These are phyloP conservation scores for Sycophila sp. DNA, from an alignment of 1,140 invertebrate species.

Conservation along the genomic window DNA sequence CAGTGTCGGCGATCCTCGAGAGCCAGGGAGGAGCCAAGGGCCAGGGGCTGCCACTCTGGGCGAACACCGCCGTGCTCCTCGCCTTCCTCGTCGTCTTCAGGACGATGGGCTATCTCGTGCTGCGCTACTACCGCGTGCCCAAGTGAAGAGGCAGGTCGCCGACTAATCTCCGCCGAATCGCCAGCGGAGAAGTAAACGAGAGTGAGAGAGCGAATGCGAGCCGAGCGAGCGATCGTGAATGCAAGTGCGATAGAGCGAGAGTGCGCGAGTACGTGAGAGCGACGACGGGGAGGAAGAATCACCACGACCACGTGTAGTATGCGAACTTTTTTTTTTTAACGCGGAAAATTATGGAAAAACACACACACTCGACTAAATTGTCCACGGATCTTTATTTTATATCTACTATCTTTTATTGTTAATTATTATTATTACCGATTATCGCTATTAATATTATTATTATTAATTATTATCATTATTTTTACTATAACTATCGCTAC, in stretches of 20 bases:
- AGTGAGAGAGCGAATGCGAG: background rate
- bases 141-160: constrained; percentile 60
- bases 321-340: constrained; percentile 43
- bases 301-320: constrained; percentile 41
- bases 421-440: constrained; percentile 19
- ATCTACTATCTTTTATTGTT: constrained; percentile 33
- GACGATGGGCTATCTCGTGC: constrained; percentile 78
- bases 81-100: constrained; percentile 80
- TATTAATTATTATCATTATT: constrained; percentile 8
- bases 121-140: constrained; percentile 77
- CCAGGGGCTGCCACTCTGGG: constrained; percentile 74
- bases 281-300: constrained; percentile 15
- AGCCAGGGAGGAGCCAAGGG: constrained; percentile 70
- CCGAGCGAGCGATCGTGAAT: background rate
- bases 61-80: constrained; percentile 79
- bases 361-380: constrained; percentile 27
- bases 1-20: constrained; percentile 75
- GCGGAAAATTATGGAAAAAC: background rate
- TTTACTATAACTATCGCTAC: constrained; percentile 21
- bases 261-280: background rate
- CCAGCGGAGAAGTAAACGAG: too few species aligned
- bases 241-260: background rate
- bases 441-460: constrained; percentile 5
- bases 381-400: constrained; percentile 44
- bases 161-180: background rate